A percentile compares a stretch with the other conserved stretches of the same genome.
phyloP scores from a whole-genome alignment of 2,888 invertebrate species.

The Pelosia muscerda region DNA sequence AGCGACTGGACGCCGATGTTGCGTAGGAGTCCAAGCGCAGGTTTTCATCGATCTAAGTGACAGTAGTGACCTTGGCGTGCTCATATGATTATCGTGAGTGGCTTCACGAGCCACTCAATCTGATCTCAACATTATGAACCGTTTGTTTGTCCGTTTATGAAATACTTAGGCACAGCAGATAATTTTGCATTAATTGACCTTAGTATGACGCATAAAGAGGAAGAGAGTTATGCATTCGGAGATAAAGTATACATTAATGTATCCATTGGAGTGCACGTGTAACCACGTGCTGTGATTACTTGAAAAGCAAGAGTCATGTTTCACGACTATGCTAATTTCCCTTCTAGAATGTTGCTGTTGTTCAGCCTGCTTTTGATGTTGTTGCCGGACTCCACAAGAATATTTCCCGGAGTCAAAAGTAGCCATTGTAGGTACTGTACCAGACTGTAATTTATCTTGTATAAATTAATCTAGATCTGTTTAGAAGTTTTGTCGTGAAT shows the following conservation, averaged over 20 bases:
- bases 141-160: slow-evolving; percentile 10
- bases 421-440: not conserved
- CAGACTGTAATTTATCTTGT: not conserved
- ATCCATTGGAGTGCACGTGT: not conserved
- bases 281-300: not conserved
- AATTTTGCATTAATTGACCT: slow-evolving; percentile 10
- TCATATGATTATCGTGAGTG: slow-evolving; percentile 60
- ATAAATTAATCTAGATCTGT: not conserved
- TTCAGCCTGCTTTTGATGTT: too few species aligned
- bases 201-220: not conserved
- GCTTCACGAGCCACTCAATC: slow-evolving; percentile 47
- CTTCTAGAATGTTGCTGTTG: too few species aligned
- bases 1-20: slow-evolving; percentile 55
- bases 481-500: not conserved
- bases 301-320: not conserved
- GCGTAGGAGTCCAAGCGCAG: slow-evolving; percentile 61
- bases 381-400: not conserved
- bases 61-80: slow-evolving; percentile 74
- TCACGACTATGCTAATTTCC: not conserved
- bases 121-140: slow-evolving; percentile 55
- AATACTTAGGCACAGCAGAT: not conserved
- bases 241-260: not conserved
- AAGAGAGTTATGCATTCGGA: not conserved
- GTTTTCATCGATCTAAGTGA: slow-evolving; percentile 66
- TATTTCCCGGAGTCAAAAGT: not conserved